These are phyloP conservation scores for Mirounga angustirostris DNA, from an alignment of 2,113 vertebrate genomes.

Conservation along the genomic window DNA sequence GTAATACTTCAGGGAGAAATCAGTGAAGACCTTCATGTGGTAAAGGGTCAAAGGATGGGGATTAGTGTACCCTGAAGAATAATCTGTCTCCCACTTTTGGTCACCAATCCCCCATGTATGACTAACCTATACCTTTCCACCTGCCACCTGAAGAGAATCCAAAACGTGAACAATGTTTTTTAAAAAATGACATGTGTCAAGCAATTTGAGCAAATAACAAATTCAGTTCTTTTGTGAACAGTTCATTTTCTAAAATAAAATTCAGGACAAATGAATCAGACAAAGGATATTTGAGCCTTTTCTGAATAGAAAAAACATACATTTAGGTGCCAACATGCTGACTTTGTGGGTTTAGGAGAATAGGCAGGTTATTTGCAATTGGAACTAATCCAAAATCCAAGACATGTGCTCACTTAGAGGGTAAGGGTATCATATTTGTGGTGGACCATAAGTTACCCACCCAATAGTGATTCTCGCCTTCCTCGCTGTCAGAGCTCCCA, in stretches of 20 bases:
- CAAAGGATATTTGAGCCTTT: not conserved
- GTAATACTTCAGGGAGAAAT: not conserved
- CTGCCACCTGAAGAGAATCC: not conserved
- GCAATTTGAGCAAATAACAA: conserved; percentile 45
- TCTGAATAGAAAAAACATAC: not conserved
- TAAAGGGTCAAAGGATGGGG: not conserved
- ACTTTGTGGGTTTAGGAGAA: not conserved
- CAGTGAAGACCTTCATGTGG: not conserved
- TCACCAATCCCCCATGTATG: not conserved
- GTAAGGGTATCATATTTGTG: not conserved
- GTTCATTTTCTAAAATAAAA: conserved; percentile 57
- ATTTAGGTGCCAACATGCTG: not conserved
- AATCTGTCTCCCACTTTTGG: not conserved
- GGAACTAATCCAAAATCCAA: not conserved
- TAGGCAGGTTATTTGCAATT: not conserved
- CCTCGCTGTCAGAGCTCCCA: not conserved
- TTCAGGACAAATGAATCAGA: not conserved
- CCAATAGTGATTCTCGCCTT: not conserved
- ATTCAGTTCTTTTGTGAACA: conserved; percentile 14
- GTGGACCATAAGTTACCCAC: not conserved
- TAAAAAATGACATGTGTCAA: not conserved
- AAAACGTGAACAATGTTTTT: not conserved
- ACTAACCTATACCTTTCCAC: not conserved
- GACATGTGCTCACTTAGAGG: not conserved
- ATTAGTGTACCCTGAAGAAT: not conserved